Percentiles rank a stretch among this genome's conserved stretches.
These are phyloP conservation scores for Arnoldichthys spilopterus DNA, from an alignment of 2,797 vertebrate genomes.

Conservation along the genomic window DNA sequence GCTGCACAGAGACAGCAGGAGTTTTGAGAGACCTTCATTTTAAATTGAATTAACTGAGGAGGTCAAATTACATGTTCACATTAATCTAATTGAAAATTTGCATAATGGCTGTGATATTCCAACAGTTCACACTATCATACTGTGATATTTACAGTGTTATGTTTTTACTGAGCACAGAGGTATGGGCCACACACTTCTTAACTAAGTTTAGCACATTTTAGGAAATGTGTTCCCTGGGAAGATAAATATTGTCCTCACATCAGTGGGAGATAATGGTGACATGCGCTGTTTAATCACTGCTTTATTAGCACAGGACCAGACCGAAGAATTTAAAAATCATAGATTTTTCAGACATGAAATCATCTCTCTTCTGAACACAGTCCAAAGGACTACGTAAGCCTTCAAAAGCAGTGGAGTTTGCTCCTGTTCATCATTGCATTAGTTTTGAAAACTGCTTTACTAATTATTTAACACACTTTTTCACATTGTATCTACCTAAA, in stretches of 20 bases:
- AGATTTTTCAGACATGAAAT: neutral
- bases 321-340: neutral
- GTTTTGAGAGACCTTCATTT: slow-evolving; percentile 1
- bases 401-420: neutral
- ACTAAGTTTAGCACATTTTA: neutral
- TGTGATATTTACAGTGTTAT: slow-evolving; percentile 8
- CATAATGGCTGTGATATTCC: neutral
- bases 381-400: neutral
- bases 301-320: slow-evolving; percentile 13
- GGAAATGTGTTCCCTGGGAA: neutral
- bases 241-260: slow-evolving; percentile 13
- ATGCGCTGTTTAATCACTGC: neutral
- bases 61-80: slow-evolving; percentile 14
- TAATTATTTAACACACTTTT: no score
- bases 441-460: no score
- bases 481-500: no score
- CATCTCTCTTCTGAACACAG: neutral
- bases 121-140: neutral
- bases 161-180: neutral
- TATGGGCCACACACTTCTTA: neutral
- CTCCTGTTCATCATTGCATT: no score
- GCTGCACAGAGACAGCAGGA: neutral
- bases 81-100: slow-evolving; percentile 21
- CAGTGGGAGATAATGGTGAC: neutral
- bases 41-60: slow-evolving; percentile 15